Evolutionary conservation across 1,140 invertebrate genomes (phyloP).

Genomic region (Nylanderia fulva): DNA sequence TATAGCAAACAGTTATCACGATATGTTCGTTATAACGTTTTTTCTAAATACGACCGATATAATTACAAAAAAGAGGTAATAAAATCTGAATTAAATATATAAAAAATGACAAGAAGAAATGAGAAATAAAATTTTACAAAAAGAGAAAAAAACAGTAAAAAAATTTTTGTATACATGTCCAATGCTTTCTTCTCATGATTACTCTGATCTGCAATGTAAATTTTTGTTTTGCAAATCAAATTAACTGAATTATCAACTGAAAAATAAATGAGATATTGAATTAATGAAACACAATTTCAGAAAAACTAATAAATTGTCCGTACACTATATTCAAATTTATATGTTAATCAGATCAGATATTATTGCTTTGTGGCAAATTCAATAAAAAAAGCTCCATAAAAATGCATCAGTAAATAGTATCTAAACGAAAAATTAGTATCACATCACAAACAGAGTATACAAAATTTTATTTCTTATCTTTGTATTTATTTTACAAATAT

Average conservation of each 20-base stretch:
- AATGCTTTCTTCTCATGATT: not conserved
- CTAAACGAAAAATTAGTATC: not conserved
- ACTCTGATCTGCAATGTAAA: not conserved
- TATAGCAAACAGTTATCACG: conserved; percentile 32
- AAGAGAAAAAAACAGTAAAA: too few species aligned
- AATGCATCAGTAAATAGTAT: not conserved
- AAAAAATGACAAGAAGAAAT: not conserved
- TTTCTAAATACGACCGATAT: not conserved
- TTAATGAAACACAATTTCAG: not conserved
- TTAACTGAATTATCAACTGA: not conserved
- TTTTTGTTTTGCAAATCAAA: not conserved
- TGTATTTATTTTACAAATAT: not conserved
- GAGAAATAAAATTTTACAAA: not conserved
- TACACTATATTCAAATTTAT: not conserved
- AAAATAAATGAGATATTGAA: not conserved
- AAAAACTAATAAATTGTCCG: not conserved
- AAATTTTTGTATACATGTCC: not conserved
- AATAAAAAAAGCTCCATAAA: not conserved
- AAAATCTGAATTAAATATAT: not conserved
- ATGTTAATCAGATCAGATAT: not conserved
- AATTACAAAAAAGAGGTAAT: conserved; percentile 70
- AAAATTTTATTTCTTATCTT: not conserved
- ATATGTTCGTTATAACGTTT: conserved; percentile 61
- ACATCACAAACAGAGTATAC: too few species aligned
- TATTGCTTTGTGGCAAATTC: not conserved